Evolutionary conservation across 2,113 vertebrate genomes (phyloP).

Genomic region (Megalops atlanticus): DNA sequence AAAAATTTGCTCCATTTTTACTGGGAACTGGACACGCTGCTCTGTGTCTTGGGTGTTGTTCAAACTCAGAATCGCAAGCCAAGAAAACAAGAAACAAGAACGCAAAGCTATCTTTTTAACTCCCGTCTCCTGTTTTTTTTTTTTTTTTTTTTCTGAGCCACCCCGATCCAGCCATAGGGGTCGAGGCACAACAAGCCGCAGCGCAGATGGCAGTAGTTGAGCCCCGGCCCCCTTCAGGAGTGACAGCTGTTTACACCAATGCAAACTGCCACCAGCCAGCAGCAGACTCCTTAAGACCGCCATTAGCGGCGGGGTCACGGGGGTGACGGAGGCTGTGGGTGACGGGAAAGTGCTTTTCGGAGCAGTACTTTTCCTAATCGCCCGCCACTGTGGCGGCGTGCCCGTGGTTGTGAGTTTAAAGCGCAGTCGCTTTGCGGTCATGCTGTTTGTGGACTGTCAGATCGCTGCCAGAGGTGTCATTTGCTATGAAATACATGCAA

Average conservation of each 20-base stretch:
- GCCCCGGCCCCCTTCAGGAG: not conserved
- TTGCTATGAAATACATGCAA: not conserved
- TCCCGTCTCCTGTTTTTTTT: not conserved
- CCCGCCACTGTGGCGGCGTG: not conserved
- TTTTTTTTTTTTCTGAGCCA: not conserved
- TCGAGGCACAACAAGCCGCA: not conserved
- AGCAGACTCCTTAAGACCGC: not conserved
- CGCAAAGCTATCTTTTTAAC: no score
- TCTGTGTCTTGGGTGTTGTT: not conserved
- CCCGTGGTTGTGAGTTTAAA: not conserved
- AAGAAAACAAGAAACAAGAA: not conserved
- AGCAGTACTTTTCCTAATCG: not conserved
- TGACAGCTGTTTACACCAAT: slow-evolving; percentile 1
- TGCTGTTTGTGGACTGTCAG: not conserved
- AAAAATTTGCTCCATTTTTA: not conserved
- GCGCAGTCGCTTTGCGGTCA: not conserved
- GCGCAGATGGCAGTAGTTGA: not conserved
- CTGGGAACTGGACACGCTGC: not conserved
- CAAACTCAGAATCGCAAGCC: not conserved
- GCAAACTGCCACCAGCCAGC: not conserved
- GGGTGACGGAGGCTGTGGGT: not conserved
- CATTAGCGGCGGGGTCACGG: not conserved
- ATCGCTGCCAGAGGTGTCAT: not conserved
- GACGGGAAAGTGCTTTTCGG: not conserved
- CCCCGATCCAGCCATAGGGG: not conserved